Conservation (phyloP, 2,888 invertebrate species). For the Melinopterus prodromus region DNA sequence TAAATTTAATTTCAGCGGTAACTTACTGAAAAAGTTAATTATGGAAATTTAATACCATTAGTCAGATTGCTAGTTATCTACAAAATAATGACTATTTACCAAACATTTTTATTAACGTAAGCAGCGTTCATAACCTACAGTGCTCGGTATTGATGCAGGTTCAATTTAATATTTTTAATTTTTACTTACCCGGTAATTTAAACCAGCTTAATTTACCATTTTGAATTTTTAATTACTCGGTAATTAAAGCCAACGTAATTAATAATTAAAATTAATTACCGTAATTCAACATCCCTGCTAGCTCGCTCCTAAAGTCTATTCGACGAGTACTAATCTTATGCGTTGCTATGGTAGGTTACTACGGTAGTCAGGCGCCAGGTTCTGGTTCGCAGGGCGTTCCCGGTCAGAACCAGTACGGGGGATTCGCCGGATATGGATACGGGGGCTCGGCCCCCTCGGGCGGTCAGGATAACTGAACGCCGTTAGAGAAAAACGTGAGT, state of each 20-base stretch:
- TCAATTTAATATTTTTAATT: too few relatives aligned
- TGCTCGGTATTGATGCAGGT: too few relatives aligned
- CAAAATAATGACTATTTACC: too few relatives aligned
- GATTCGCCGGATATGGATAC: constrained; percentile 60
- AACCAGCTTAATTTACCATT: not conserved
- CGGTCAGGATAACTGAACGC: constrained; percentile 41
- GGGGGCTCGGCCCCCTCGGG: constrained; percentile 48
- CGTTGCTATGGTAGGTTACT: constrained; percentile 51
- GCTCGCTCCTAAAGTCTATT: too few relatives aligned
- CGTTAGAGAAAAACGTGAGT: constrained; percentile 24
- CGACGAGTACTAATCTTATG: constrained; percentile 28
- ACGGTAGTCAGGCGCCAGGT: constrained; percentile 55
- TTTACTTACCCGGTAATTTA: too few relatives aligned
- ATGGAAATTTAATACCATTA: too few relatives aligned
- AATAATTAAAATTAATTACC: constrained; percentile 28
- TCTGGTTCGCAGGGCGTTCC: constrained; percentile 53
- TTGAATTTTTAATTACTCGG: not conserved
- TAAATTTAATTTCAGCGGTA: too few relatives aligned
- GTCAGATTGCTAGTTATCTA: too few relatives aligned
- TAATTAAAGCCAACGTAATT: constrained; percentile 24
- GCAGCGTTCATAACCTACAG: too few relatives aligned
- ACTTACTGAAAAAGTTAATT: too few relatives aligned
- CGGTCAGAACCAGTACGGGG: constrained; percentile 59
- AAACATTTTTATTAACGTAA: too few relatives aligned
- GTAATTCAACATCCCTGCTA: not conserved